A percentile compares a stretch with the other conserved stretches of the same genome.
Conservation (phyloP, 2,888 invertebrate species). For the Dicycla oo region DNA sequence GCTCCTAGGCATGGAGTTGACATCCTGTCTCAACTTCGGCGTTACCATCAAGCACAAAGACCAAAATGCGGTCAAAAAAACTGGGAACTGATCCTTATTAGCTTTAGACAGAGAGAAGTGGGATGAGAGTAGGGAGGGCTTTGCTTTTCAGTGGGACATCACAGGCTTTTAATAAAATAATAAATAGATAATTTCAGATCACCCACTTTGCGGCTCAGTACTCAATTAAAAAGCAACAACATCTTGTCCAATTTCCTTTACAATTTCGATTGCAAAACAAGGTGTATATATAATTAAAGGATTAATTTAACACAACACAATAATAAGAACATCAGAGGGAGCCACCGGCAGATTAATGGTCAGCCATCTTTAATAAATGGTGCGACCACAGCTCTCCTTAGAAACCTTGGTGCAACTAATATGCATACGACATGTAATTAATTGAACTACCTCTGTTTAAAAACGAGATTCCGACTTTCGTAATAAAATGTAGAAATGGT, state of each 20-base stretch:
- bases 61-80: too few relatives aligned
- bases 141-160: too few relatives aligned
- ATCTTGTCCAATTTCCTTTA: slow-evolving; percentile 37
- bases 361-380: slow-evolving; percentile 71
- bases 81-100: too few relatives aligned
- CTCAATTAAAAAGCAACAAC: slow-evolving; percentile 12
- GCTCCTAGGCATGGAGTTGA: too few relatives aligned
- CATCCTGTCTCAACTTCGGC: too few relatives aligned
- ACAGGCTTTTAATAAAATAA: too few relatives aligned
- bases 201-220: neutral
- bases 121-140: too few relatives aligned
- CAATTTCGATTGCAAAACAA: slow-evolving; percentile 51
- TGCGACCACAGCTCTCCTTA: slow-evolving; percentile 62
- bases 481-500: neutral
- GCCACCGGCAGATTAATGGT: slow-evolving; percentile 71
- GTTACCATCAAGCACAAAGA: too few relatives aligned
- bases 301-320: slow-evolving; percentile 70
- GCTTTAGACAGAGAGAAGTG: too few relatives aligned
- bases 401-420: slow-evolving; percentile 44
- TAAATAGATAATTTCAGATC: too few relatives aligned
- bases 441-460: slow-evolving; percentile 30
- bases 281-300: slow-evolving; percentile 61
- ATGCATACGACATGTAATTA: slow-evolving; percentile 44
- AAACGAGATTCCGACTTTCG: neutral
- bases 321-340: slow-evolving; percentile 73